phyloP scores from a whole-genome alignment of 2,113 vertebrate genomes.

The Natator depressus region DNA sequence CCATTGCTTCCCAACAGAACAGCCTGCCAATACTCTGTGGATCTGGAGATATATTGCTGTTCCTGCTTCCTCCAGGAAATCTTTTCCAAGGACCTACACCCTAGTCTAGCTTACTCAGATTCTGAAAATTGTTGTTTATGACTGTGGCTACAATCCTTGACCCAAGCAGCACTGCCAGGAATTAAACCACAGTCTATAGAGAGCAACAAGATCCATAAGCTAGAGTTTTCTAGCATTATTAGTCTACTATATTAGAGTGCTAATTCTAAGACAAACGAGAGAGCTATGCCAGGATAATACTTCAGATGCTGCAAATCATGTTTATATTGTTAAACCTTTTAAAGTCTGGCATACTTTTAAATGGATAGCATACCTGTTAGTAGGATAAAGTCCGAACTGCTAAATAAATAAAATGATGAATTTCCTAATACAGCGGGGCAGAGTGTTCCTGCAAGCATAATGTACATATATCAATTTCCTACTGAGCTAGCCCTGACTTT shows the following conservation, averaged over 20 bases:
- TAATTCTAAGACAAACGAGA: neutral
- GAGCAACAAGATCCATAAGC: constrained; percentile 9
- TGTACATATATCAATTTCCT: constrained; percentile 52
- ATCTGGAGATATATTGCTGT: constrained; percentile 40
- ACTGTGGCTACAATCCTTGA: constrained; percentile 37
- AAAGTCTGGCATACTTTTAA: neutral
- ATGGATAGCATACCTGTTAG: constrained; percentile 42
- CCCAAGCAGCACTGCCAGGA: constrained; percentile 48
- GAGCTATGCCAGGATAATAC: neutral
- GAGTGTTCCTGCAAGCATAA: neutral
- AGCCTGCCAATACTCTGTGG: constrained; percentile 34
- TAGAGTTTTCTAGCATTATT: constrained; percentile 1
- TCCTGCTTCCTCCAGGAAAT: constrained; percentile 35
- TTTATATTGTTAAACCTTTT: constrained; percentile 20
- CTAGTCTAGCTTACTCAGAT: constrained; percentile 52
- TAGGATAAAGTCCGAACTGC: constrained; percentile 13
- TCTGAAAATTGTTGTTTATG: constrained; percentile 66
- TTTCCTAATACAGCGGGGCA: constrained; percentile 37
- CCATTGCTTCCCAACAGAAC: constrained; percentile 10
- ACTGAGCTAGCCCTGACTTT: constrained; percentile 35
- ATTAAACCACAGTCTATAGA: constrained; percentile 58
- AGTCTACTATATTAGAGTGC: neutral
- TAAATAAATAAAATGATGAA: constrained; percentile 51
- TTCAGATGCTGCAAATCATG: constrained; percentile 14
- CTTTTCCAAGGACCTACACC: constrained; percentile 65